phyloP scores from a whole-genome alignment of 53 echinoderm and acorn worm species.

The Patiria pectinifera region DNA sequence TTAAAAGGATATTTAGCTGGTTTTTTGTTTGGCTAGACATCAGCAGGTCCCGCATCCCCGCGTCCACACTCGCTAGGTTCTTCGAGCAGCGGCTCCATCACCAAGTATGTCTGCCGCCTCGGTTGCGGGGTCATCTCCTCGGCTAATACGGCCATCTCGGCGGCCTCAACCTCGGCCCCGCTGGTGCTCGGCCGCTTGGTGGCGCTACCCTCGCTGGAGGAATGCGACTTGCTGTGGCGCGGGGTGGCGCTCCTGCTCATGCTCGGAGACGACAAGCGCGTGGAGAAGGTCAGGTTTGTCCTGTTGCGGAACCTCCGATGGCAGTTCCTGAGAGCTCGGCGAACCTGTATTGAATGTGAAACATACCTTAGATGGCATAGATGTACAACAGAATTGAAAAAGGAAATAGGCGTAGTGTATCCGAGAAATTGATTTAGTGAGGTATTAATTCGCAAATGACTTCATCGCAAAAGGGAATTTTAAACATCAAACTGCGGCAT shows the following conservation, averaged over 20 bases:
- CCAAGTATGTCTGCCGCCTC: slow-evolving; percentile 22
- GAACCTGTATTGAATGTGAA: slow-evolving; percentile 10
- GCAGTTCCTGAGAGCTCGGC: slow-evolving; percentile 34
- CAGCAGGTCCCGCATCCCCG: neutral
- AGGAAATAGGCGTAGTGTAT: too few species aligned
- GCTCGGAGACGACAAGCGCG: slow-evolving; percentile 24
- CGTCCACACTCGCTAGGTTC: slow-evolving; percentile 2
- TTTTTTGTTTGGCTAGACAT: neutral
- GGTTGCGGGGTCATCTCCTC: neutral
- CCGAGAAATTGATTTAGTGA: too few species aligned
- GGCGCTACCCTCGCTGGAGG: slow-evolving; percentile 51
- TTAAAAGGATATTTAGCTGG: too few species aligned
- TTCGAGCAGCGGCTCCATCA: slow-evolving; percentile 30
- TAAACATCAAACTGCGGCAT: too few species aligned
- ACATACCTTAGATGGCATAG: neutral
- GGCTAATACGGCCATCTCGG: neutral
- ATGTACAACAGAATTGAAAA: neutral
- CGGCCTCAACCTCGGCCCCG: neutral
- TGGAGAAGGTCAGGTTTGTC: neutral
- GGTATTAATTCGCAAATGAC: too few species aligned
- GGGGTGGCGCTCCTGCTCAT: slow-evolving; percentile 31
- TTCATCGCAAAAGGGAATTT: too few species aligned
- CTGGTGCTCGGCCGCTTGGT: neutral
- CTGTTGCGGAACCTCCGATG: neutral
- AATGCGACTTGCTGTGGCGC: slow-evolving; percentile 53